Conservation (phyloP, 1,140 invertebrate species). For the Diplogasteroides magnus region DNA sequence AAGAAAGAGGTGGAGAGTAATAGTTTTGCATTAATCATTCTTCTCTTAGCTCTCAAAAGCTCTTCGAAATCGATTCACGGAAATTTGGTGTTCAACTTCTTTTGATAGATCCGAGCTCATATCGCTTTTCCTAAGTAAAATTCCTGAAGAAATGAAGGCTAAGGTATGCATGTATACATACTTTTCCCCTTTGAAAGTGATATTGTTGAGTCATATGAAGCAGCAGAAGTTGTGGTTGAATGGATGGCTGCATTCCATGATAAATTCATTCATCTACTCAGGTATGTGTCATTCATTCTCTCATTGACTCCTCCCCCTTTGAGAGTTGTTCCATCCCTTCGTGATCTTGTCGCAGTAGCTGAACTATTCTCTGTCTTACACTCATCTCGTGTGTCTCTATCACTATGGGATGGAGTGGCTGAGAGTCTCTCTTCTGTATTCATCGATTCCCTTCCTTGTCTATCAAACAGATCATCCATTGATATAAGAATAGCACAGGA, state of each 20-base stretch:
- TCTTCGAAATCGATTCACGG: slow-evolving; percentile 91
- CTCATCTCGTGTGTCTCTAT: slow-evolving; percentile 32
- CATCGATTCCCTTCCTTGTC: slow-evolving; percentile 25
- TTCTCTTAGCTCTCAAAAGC: slow-evolving; percentile 77
- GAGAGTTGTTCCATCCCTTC: slow-evolving; percentile 68
- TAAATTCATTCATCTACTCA: slow-evolving; percentile 40
- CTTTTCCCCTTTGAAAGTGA: no score
- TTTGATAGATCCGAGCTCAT: slow-evolving; percentile 67
- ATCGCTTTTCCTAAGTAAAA: no score
- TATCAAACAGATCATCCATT: slow-evolving; percentile 32
- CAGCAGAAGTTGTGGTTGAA: slow-evolving; percentile 67
- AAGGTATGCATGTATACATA: no score
- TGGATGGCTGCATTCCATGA: slow-evolving; percentile 74
- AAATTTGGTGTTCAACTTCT: slow-evolving; percentile 89
- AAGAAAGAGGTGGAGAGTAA: slow-evolving; percentile 97
- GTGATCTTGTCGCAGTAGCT: slow-evolving; percentile 87
- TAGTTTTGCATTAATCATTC: slow-evolving; percentile 7
- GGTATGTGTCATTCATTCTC: slow-evolving; percentile 54
- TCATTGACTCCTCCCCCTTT: slow-evolving; percentile 37
- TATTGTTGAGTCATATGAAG: slow-evolving; percentile 55
- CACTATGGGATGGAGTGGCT: slow-evolving; percentile 77
- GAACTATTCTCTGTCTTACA: slow-evolving; percentile 78
- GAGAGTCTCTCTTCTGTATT: slow-evolving; percentile 72
- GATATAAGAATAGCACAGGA: slow-evolving; percentile 11
- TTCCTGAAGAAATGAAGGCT: no score